Evolutionary conservation across 2,888 invertebrate species (phyloP).

Genomic region (Ormia ochracea): DNA sequence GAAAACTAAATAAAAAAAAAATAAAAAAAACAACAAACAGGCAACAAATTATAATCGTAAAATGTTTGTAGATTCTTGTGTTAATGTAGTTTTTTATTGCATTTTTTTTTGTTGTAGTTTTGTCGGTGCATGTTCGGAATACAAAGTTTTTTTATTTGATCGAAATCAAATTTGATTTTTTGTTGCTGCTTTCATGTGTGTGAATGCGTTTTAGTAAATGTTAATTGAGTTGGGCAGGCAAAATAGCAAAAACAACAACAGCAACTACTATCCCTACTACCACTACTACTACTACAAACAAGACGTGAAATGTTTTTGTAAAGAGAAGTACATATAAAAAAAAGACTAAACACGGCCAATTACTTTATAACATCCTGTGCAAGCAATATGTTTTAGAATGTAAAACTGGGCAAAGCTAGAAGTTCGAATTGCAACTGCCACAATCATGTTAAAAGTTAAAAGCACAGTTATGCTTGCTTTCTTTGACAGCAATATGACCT

Average conservation of each 20-base stretch:
- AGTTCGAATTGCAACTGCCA: neutral
- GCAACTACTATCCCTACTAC: too few species aligned
- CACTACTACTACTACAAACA: too few species aligned
- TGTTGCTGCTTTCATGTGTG: neutral
- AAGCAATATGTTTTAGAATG: neutral
- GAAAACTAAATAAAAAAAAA: neutral
- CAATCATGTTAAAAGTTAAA: too few species aligned
- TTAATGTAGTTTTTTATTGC: constrained; percentile 8
- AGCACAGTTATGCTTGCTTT: too few species aligned
- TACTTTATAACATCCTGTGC: neutral
- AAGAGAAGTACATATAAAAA: constrained; percentile 11
- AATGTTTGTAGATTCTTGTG: constrained; percentile 43
- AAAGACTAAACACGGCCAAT: neutral
- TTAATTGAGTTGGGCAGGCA: constrained; percentile 22
- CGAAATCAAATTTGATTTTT: constrained; percentile 10
- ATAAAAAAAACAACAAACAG: constrained; percentile 13
- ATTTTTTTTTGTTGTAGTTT: constrained; percentile 38
- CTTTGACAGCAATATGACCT: too few species aligned
- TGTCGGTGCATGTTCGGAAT: constrained; percentile 26
- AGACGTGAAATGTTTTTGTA: neutral
- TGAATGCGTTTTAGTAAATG: neutral
- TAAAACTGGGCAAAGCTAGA: neutral
- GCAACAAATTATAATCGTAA: constrained; percentile 47
- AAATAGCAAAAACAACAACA: neutral
- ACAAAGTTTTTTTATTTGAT: constrained; percentile 5